A percentile compares a stretch with the other conserved stretches of the same genome.
These are phyloP conservation scores for Agrotis exclamationis DNA, from an alignment of 2,888 invertebrate species.

Conservation along the genomic window DNA sequence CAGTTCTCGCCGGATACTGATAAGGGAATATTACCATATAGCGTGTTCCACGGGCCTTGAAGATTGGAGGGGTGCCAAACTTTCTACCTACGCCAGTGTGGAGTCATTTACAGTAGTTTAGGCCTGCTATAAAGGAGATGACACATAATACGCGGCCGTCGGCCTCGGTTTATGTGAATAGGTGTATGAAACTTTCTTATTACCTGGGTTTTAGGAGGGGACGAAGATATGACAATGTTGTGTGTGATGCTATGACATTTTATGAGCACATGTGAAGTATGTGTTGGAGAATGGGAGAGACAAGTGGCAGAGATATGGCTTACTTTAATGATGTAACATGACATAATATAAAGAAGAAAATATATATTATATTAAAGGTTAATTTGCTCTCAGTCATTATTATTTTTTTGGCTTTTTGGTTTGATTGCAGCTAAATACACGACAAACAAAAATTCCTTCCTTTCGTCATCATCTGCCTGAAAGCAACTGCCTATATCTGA, in stretches of 20 bases:
- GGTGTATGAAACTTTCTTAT: conserved; percentile 45
- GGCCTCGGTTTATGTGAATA: conserved; percentile 32
- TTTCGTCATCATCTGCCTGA: no score
- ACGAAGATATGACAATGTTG: conserved; percentile 5
- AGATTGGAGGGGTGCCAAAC: conserved; percentile 75
- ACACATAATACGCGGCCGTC: conserved; percentile 23
- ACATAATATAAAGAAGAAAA: not conserved
- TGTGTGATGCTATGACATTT: conserved; percentile 19
- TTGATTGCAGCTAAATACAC: no score
- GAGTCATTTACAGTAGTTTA: conserved; percentile 58
- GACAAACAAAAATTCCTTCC: not conserved
- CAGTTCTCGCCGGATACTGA: conserved; percentile 74
- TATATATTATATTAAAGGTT: no score
- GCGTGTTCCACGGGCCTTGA: conserved; percentile 80
- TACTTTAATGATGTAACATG: no score
- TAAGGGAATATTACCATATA: conserved; percentile 82
- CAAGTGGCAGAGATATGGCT: not conserved
- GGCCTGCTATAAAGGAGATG: conserved; percentile 35
- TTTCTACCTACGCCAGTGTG: conserved; percentile 41
- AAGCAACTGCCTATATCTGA: not conserved
- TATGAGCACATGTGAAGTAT: conserved; percentile 20
- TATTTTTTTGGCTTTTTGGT: not conserved
- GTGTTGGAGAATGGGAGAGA: not conserved
- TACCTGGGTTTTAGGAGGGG: conserved; percentile 2
- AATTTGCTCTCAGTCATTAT: not conserved